A percentile compares a stretch with the other conserved stretches of the same genome.
These are phyloP conservation scores for Heliornis fulica DNA, from an alignment of 2,113 vertebrate species.

Conservation along the genomic window DNA sequence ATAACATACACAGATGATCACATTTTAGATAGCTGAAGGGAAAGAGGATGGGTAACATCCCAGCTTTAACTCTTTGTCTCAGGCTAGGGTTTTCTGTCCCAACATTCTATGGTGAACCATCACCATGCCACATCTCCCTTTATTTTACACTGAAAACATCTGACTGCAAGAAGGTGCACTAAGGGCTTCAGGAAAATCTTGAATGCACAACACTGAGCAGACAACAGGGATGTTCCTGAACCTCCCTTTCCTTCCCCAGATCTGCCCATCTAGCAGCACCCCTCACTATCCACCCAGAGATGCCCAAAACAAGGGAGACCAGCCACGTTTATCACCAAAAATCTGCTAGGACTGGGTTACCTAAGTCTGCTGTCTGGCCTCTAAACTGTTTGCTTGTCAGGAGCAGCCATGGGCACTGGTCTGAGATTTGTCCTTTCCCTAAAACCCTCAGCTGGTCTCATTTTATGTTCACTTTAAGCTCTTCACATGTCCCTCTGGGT, in stretches of 20 bases:
- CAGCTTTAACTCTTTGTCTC: neutral
- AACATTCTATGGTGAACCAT: neutral
- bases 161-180: neutral
- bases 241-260: neutral
- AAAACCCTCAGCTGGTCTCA: neutral
- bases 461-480: neutral
- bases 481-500: accelerated
- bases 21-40: too few species aligned
- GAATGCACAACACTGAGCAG: neutral
- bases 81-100: neutral
- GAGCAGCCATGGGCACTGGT: neutral
- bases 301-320: neutral
- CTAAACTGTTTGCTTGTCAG: neutral
- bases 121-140: neutral
- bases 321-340: neutral
- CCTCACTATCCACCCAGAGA: neutral
- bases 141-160: neutral
- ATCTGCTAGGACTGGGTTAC: neutral
- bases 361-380: neutral
- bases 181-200: neutral
- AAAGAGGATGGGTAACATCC: too few species aligned
- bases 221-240: neutral
- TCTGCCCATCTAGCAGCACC: neutral
- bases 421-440: neutral
- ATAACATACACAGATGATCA: too few species aligned